Base-by-base conservation (phyloP, 2,113 vertebrate genomes). In the Thryonomys swinderianus region DNA sequence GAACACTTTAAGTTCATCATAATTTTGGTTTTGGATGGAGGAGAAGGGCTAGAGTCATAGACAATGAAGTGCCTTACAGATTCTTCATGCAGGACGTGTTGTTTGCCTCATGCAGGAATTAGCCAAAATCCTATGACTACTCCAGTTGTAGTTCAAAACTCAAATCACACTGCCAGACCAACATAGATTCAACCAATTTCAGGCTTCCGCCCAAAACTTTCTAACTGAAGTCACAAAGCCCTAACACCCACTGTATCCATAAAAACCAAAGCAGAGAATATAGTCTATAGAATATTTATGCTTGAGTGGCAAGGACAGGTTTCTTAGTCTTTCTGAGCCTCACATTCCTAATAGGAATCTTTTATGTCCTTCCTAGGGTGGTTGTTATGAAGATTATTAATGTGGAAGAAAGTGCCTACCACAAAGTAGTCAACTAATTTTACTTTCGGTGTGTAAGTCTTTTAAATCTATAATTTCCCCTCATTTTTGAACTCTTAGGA, bases 401-500 rank as follows among this genome's bases (percentile, higher is more conserved):
- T 53, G 27, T 73, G 21, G 55, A 76, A 42, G 21, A 69, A 32
- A 21, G 42, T 61, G 10, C 10, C 86, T 74, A 4, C 1, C 12
- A 62, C 20, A 57, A 64, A 59, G 13, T 16, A 61, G n/a, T 88
- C 40, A 80, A 37, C 18, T 86, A 82, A 86, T 90, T 83, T 85
- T 78, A 69, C 53, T 85, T 95, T 87, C 57, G 74, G 30, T 76
- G 23, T 45, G 30, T 66, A 4, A 32, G 32, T 86, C 85, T 94
- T 94, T 84, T 40, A 73, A 86, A 90, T 89, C 34, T 80, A 23
- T 80, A 45, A n/a, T 64, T 89, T 85, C 71, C 57, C 40, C 55
- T 88, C 79, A 17, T 48, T 67, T 69, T 45, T 61, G 37, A 93
- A 85, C 86, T 73, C 25, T 84, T 93, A 94, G n/a, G 66, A 88